Conservation (phyloP, 2,888 invertebrate genomes). For the Blomia tropicalis region DNA sequence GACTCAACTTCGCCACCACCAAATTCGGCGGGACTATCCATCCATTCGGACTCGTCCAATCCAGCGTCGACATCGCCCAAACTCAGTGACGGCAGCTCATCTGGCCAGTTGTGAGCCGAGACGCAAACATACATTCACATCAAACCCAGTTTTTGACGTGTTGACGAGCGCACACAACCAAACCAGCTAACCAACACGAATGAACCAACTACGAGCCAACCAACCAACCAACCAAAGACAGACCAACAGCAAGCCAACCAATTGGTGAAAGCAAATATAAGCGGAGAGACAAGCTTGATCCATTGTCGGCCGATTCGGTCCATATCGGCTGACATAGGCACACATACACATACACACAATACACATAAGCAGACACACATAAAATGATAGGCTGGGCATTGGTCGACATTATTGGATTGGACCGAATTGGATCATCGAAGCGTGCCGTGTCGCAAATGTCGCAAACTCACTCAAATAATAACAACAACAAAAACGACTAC, state of each 20-base stretch:
- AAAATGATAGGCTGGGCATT: not conserved
- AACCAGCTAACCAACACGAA: not conserved
- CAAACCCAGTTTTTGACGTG: not conserved
- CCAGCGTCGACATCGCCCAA: constrained; percentile 21
- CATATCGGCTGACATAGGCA: no score
- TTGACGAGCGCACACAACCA: not conserved
- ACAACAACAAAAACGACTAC: no score
- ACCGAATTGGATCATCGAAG: not conserved
- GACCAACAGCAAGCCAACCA: no score
- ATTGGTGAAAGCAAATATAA: no score
- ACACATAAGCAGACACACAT: no score
- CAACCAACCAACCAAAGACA: no score
- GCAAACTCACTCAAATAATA: no score
- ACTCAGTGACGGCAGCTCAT: constrained; percentile 19
- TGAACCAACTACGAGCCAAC: no score
- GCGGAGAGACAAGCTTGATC: no score
- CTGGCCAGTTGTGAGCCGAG: constrained; percentile 10
- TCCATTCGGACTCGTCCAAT: constrained; percentile 22
- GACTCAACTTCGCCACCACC: constrained; percentile 24
- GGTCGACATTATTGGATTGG: not conserved
- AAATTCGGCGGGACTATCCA: not conserved
- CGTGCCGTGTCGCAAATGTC: not conserved
- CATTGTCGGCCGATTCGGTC: no score
- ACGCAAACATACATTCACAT: not conserved
- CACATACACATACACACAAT: not conserved